Base-by-base conservation (phyloP, 2,888 invertebrate genomes). In the Patella caerulea region DNA sequence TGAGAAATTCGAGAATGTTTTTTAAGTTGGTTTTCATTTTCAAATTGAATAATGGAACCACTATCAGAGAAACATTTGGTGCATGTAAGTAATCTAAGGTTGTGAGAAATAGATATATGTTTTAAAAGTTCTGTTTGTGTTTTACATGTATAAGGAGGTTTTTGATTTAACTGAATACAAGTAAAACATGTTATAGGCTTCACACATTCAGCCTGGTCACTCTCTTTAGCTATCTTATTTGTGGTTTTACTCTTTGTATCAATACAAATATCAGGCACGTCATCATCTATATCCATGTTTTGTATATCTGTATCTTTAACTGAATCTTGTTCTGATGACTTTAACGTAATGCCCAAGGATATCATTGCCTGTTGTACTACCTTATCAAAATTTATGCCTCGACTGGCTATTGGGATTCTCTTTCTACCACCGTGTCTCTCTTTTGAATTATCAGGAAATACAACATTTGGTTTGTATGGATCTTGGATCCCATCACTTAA, bases 1-100 rank as follows among this genome's bases (percentile, higher is more conserved):
- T 34, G 34, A 34, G 34, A 34, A 34, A 34, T 34, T 34, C 5
- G 34, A 12, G 15, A 56, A 56, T 56, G 56, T 56, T 56, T 56
- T 56, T 56, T 56, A 56, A 56, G 56, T 17, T 56, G 56, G n/a
- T 17, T 17, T 17, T 14, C n/a, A 56, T 56, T 56, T 56, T 56
- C 56, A 56, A 56, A 56, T 17, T n/a, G 56, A 56, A 56, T 56
- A 56, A 56, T 17, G n/a, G 56, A 56, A 56, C 56, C 56, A 56
- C 15, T 56, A 3, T 56, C 15, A 56, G 15, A 17, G 56, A 17
- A 56, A 56, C 56, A 56, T 56, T 5, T n/a, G 14, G 56, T 56
- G 0, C 56, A 56, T 56, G 56, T 56, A 56, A 56, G 14, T 56
- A n/a, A 56, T n/a, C 14, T 14, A 56, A 56, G 56, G n/a, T 56